Conservation (phyloP, 2,888 invertebrate species). For the Hypercompe scribonia region DNA sequence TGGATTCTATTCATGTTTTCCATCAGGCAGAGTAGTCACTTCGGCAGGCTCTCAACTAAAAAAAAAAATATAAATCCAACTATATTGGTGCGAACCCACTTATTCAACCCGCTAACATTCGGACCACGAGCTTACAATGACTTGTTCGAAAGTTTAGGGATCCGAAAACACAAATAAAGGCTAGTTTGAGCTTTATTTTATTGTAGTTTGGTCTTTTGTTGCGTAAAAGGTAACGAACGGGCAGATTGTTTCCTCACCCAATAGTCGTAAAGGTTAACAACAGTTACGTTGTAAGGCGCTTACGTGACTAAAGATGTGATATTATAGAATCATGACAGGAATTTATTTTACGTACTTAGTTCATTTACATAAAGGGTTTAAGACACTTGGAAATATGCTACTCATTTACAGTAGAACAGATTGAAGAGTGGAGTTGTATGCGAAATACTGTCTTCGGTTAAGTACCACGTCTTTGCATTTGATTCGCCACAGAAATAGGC, state of each 20-base stretch:
- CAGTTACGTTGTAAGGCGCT: neutral
- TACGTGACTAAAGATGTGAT: neutral
- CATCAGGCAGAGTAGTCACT: too few species aligned
- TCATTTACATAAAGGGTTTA: neutral
- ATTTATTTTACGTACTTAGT: neutral
- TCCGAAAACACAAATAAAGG: conserved; percentile 2
- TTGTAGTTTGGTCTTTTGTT: conserved; percentile 5
- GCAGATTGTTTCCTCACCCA: neutral
- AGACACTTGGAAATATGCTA: neutral
- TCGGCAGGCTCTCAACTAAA: too few species aligned
- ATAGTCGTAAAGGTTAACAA: neutral
- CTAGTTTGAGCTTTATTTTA: conserved; percentile 13
- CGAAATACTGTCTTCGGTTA: neutral
- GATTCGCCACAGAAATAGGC: neutral
- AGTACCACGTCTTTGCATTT: neutral
- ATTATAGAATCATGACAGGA: neutral
- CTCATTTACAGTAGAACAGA: neutral
- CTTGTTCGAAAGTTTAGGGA: conserved; percentile 12
- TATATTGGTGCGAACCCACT: too few species aligned
- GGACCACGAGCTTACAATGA: neutral
- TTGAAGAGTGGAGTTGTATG: neutral
- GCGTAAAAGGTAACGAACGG: neutral
- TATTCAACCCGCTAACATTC: neutral
- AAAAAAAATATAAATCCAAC: too few species aligned
- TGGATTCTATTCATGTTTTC: too few species aligned